phyloP scores from a whole-genome alignment of 2,113 vertebrate genomes.

The Petroica traversi region DNA sequence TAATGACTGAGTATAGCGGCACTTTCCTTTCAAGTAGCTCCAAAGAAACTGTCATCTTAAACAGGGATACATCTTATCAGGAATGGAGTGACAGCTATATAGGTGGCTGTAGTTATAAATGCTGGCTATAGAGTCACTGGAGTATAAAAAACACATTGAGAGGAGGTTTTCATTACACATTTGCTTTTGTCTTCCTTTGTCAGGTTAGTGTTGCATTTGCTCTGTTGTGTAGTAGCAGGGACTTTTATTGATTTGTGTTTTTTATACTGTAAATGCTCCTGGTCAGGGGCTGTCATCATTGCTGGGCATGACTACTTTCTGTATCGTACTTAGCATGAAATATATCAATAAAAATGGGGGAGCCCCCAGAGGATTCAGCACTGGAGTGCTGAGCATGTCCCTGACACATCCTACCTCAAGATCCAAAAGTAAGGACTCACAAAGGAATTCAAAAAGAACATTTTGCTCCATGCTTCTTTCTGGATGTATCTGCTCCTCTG shows the following conservation, averaged over 20 bases:
- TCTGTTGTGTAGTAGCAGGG: neutral
- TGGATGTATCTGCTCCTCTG: neutral
- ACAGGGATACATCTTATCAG: neutral
- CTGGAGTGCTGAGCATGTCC: neutral
- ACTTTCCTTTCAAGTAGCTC: conserved; percentile 34
- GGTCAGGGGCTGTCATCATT: conserved; percentile 26
- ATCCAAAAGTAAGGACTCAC: neutral
- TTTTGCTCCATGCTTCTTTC: neutral
- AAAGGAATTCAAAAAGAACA: neutral
- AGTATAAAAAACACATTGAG: conserved; percentile 27
- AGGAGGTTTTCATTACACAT: conserved; percentile 38
- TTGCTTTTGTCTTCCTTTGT: conserved; percentile 54
- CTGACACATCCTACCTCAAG: neutral
- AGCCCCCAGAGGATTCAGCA: neutral
- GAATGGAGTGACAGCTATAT: conserved; percentile 20
- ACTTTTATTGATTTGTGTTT: conserved; percentile 38
- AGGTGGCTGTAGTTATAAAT: conserved; percentile 41
- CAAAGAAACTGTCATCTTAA: conserved; percentile 47
- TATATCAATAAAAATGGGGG: conserved; percentile 15
- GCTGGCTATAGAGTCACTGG: conserved; percentile 35
- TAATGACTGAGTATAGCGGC: neutral
- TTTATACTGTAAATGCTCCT: conserved; percentile 6
- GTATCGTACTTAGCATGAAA: neutral
- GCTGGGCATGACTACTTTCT: neutral
- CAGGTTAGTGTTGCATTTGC: conserved; percentile 22